A percentile compares a stretch with the other conserved stretches of the same genome.
phyloP scores from a whole-genome alignment of 1,140 invertebrate genomes.

The Solenopsis invicta region DNA sequence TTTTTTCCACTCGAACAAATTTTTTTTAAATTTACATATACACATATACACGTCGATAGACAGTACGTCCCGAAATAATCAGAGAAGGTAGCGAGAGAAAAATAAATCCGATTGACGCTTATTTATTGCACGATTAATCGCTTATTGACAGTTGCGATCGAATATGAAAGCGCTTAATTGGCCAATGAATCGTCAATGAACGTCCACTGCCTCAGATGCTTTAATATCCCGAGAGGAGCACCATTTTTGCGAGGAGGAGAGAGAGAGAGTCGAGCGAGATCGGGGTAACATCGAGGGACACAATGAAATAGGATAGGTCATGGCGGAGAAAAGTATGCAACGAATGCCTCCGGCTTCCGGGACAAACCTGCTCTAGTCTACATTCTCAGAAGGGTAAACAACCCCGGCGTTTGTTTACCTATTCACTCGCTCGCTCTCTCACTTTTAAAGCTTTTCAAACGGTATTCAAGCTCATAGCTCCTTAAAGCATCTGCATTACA shows the following conservation, averaged over 20 bases:
- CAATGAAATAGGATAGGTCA: slow-evolving; percentile 74
- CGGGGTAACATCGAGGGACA: background rate
- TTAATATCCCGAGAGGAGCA: background rate
- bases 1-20: background rate
- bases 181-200: slow-evolving; percentile 25
- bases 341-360: slow-evolving; percentile 58
- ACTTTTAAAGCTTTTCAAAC: slow-evolving; percentile 77
- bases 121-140: slow-evolving; percentile 25
- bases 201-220: background rate
- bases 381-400: slow-evolving; percentile 77
- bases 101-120: slow-evolving; percentile 24
- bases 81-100: slow-evolving; percentile 5
- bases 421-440: slow-evolving; percentile 65
- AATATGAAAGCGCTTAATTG: slow-evolving; percentile 36
- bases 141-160: slow-evolving; percentile 20
- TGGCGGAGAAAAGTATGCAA: slow-evolving; percentile 66
- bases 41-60: background rate
- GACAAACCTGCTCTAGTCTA: slow-evolving; percentile 70
- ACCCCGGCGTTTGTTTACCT: slow-evolving; percentile 75
- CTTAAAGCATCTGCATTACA: slow-evolving; percentile 71
- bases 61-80: background rate
- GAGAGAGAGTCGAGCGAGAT: slow-evolving; percentile 16
- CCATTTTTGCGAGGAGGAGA: slow-evolving; percentile 16
- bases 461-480: slow-evolving; percentile 75
- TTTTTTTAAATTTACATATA: background rate